Evolutionary conservation across 2,888 invertebrate genomes (phyloP), one percentile per base, ranked within the genome.

Genomic region (Euproctis similis): DNA sequence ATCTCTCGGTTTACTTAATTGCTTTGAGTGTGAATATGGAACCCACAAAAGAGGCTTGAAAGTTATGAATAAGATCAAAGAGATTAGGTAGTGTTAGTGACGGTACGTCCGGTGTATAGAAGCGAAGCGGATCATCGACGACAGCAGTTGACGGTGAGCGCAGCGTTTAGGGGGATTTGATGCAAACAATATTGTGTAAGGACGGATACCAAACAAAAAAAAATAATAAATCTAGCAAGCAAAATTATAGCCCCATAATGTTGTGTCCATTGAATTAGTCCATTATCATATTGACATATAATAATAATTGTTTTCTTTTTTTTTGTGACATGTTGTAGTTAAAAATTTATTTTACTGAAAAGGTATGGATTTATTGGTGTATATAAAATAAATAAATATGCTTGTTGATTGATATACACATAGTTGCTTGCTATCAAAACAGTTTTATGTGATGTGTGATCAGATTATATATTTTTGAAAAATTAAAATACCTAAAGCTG

Each of bases 161-260:
- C 47, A 47, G 48, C 46, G 19, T 46, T 34, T 58, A 60, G 57
- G 58, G 53, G n/a, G n/a, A n/a, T n/a, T n/a, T 56, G 65, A 71
- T 85, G 85, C 85, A 85, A 85, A 85, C 85, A 85, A 84, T n/a
- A n/a, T 81, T 85, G 85, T 85, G 85, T 84, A 78, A 85, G 85
- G 85, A 78, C 74, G 82, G 85, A 80, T 72, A 74, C 75, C 74
- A 70, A n/a, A n/a, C n/a, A n/a, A n/a, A n/a, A n/a, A n/a, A n/a
- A n/a, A n/a, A n/a, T n/a, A n/a, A n/a, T n/a, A n/a, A n/a, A 61
- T 59, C 61, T 68, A 68, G 71, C 78, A 72, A 77, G 75, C 77
- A 65, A 69, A 63, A 52, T 59, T 60, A 53, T 14, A 14, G 54
- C 58, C 60, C 58, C 55, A 59, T 57, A n/a, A n/a, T 56, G 63